A percentile compares a stretch with the other conserved stretches of the same genome.
Evolutionary conservation across 2,888 invertebrate species (phyloP).

Genomic region (Aspidapion aeneum): DNA sequence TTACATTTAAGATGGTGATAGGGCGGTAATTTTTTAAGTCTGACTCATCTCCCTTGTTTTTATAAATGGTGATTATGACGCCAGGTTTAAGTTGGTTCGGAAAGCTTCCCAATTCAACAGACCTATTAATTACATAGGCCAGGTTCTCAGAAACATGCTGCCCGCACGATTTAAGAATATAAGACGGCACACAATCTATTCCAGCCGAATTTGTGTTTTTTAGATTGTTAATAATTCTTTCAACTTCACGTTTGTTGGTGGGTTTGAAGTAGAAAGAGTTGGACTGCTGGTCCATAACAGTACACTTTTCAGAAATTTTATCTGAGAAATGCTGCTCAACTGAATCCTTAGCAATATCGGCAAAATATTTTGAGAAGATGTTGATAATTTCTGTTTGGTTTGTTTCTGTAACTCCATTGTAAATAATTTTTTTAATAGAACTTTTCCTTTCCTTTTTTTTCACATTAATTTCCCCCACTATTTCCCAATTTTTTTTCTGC

Average conservation of each 20-base stretch:
- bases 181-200: background rate
- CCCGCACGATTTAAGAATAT: background rate
- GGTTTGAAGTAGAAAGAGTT: background rate
- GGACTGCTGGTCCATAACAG: background rate
- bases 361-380: too few relatives aligned
- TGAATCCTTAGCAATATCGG: background rate
- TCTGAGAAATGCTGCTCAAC: background rate
- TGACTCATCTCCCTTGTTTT: background rate
- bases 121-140: conserved; percentile 92
- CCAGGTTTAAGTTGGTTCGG: conserved; percentile 60
- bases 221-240: background rate
- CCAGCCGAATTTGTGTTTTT: background rate
- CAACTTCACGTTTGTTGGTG: background rate
- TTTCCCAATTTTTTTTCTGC: background rate
- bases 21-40: background rate
- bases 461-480: background rate
- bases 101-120: conserved; percentile 89
- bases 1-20: background rate
- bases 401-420: background rate
- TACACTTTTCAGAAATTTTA: background rate
- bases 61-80: background rate
- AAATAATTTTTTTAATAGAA: background rate
- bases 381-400: too few relatives aligned
- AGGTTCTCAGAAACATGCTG: conserved; percentile 45
- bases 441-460: background rate